These are phyloP conservation scores for Lacanobia wlatinum DNA, from an alignment of 2,888 invertebrate species.

Conservation along the genomic window DNA sequence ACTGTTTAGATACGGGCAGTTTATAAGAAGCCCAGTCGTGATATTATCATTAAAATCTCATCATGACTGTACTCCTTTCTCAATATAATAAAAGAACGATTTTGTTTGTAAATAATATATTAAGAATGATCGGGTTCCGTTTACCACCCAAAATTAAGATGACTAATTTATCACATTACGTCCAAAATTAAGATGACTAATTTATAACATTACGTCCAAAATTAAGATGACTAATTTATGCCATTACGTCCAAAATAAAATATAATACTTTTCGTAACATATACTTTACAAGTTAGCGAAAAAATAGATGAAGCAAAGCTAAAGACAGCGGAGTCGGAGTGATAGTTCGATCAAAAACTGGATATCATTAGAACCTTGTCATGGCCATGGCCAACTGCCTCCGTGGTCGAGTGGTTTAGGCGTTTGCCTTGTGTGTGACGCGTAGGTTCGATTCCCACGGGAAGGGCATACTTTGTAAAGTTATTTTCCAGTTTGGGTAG, in stretches of 20 bases:
- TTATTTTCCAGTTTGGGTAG: no score
- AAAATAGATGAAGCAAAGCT: not conserved
- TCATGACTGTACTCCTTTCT: conserved; percentile 64
- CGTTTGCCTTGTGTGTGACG: no score
- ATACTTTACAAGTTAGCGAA: no score
- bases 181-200: not conserved
- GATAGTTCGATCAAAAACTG: no score
- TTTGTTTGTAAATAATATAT: not conserved
- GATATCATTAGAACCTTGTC: no score
- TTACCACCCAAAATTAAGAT: not conserved
- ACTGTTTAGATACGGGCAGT: conserved; percentile 41
- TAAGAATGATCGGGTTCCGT: conserved; percentile 37
- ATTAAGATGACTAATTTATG: not conserved
- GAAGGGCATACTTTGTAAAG: no score
- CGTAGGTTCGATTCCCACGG: no score
- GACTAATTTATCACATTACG: not conserved
- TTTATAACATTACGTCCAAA: not conserved
- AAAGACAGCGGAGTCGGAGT: no score
- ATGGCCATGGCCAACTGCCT: no score
- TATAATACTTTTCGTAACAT: no score
- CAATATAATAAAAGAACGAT: conserved; percentile 56
- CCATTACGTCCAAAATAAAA: not conserved
- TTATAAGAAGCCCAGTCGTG: conserved; percentile 48
- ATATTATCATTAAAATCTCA: conserved; percentile 67
- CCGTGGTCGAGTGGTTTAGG: no score